Evolutionary conservation across 2,113 vertebrate genomes (phyloP), one percentile per base, ranked within the genome.

Genomic region (Brevimyrus niger): DNA sequence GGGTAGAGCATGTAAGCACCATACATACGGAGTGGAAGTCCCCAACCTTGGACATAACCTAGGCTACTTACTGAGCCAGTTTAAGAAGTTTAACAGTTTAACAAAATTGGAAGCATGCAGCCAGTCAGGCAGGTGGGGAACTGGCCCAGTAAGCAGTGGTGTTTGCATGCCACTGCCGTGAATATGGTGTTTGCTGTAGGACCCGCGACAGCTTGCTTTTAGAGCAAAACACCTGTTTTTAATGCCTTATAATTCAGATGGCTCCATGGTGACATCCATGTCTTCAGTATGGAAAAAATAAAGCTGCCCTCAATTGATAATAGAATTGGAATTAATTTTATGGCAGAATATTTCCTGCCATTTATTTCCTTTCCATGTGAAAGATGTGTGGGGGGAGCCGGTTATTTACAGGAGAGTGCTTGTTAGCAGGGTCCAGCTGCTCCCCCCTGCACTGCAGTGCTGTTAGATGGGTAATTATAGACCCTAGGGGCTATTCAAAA

Each of bases 381-480:
- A 46, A 1, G 82, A 46, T 17, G 15, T 42, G 42, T n/a, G 15
- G 80, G 80, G 15, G 80, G 21, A 21, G 80, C 19, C 47, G 42
- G 35, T 23, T 47, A 84, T n/a, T 84, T n/a, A 84, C 82, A 84
- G 44, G n/a, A 31, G 61, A 31, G 61, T 31, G 61, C 61, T 69
- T 69, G 31, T 69, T 69, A 47, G 6, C 38, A 2, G 19, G 82
- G 35, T 35, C 44, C 82, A 84, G 82, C 82, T 84, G 82, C 82
- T 84, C 21, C 82, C 23, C 23, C 82, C 17, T 23, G 82, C 82
- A 84, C 82, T 84, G 19, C 38, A 84, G 82, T 47, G 38, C 82
- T 47, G 42, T 69, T 69, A 69, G 93, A 91, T 90, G 91, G 90
- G 88, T 94, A 94, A 94, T 95, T 92, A 94, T 92, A 90, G 46